Base-by-base conservation (phyloP, 2,888 invertebrate species). In the Ochropacha duplaris region DNA sequence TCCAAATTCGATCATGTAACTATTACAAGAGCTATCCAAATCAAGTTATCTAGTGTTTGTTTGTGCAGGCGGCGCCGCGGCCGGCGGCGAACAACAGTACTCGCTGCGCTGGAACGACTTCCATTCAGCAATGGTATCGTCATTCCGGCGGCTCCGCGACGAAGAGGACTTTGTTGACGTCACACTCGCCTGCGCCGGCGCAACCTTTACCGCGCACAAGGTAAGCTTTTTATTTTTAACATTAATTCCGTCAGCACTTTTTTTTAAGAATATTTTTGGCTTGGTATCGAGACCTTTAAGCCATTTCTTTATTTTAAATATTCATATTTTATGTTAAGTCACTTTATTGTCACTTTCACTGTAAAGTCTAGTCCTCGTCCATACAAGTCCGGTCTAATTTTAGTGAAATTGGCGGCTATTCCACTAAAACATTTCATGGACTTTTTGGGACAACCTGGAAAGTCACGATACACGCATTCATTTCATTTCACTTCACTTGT, bases 71-170 rank as follows among this genome's bases (percentile, higher is more conserved):
- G 88, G 88, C 87, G 87, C 81, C 81, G 84, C 83, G 79, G 85
- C 79, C 76, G 86, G 88, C 90, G 96, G 96, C 65, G 92, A 92
- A 93, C 97, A 97, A 94, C 97, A 97, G 90, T 98, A 98, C 92
- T 97, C 97, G 88, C 95, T 98, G 89, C 96, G 97, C 82, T 98
- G 98, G 98, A 98, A 98, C 90, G 98, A 98, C 93, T 98, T 97
- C 94, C 97, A 98, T 89, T 96, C 97, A 70, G 97, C 97, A 81
- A 97, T 98, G 91, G 94, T 98, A 77, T 96, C 96, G 70, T 97
- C 97, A 70, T 98, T 98, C 93, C 95, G 97, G 72, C 96, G 97
- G 85, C 94, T 98, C 78, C 94, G 97, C 64, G 97, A 97, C 85
- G 96, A 97, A 88, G 97, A 98, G 93, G 97, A 98, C 92, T 98